Base-by-base conservation (phyloP, 2,797 vertebrate species). In the Mareca penelope region DNA sequence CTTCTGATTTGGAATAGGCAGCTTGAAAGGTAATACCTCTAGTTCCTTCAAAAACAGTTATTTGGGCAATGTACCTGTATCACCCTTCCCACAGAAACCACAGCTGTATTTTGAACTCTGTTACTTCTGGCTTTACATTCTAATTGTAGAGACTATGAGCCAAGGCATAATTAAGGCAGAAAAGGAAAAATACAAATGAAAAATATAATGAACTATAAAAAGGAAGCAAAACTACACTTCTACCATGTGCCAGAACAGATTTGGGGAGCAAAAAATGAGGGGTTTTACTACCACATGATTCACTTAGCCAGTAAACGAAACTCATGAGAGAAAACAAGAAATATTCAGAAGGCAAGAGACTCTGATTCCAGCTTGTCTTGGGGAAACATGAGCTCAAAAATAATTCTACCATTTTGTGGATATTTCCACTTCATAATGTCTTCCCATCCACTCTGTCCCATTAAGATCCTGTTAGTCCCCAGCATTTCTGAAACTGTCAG, bases 401-500 rank as follows among this genome's bases (percentile, higher is more conserved):
- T 61, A 75, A 68, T 61, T 92, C 69, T 80, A 42, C 1, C 10
- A 6, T 33, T 93, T 75, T 76, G 50, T 61, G 8, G 26, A 73
- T 69, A 12, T 22, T 92, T 88, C 76, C 31, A 57, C 23, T 80
- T 29, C n/a, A 23, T 60, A 71, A 68, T 31, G 11, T 72, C 42
- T 75, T 90, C 46, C 31, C 28, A 69, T 76, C 22, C 48, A 67
- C 31, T 67, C 46, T 31, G 22, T 72, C 19, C n/a, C 15, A 85
- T 81, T 92, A 85, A 88, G 61, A 84, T 80, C 55, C 29, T 59
- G 72, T 72, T 37, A 89, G 61, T 15, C 29, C 33, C 57, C 50
- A 88, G 50, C 70, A 75, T 33, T 83, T 75, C 63, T 78, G 63
- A 78, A 94, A 53, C 80, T 95, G 59, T 73, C 89, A 91, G 73